A percentile compares a stretch with the other conserved stretches of the same genome.
phyloP scores from a whole-genome alignment of 1,140 invertebrate genomes.

The Physella acuta region DNA sequence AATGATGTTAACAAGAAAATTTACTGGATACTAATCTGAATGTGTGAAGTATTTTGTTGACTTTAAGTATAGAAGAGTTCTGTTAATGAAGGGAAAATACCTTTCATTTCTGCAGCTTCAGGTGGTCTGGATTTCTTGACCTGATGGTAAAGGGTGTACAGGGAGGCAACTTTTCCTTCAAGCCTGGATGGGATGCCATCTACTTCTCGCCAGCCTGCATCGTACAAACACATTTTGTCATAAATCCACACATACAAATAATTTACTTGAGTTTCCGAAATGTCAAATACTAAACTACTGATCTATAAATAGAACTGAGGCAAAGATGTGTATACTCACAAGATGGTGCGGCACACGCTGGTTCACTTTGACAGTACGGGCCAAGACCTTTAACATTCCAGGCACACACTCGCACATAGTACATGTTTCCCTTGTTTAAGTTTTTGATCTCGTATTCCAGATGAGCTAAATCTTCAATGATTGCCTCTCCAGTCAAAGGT shows the following conservation, averaged over 20 bases:
- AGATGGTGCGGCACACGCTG: slow-evolving; percentile 81
- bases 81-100: slow-evolving; percentile 40
- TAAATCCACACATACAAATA: too few relatives aligned
- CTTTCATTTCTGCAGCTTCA: slow-evolving; percentile 58
- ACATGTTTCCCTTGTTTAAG: slow-evolving; percentile 77
- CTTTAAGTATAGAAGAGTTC: too few relatives aligned
- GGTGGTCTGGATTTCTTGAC: slow-evolving; percentile 56
- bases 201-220: slow-evolving; percentile 66
- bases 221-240: too few relatives aligned
- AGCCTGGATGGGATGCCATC: slow-evolving; percentile 70
- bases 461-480: slow-evolving; percentile 46
- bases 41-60: too few relatives aligned
- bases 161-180: slow-evolving; percentile 69
- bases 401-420: slow-evolving; percentile 79
- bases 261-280: too few relatives aligned
- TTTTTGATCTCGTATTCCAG: slow-evolving; percentile 67
- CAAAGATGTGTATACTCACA: slow-evolving; percentile 65
- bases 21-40: too few relatives aligned
- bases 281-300: background rate
- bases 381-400: slow-evolving; percentile 91
- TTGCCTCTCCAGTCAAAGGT: slow-evolving; percentile 71
- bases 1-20: too few relatives aligned
- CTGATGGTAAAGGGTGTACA: slow-evolving; percentile 74
- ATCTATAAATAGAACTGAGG: background rate
- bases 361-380: slow-evolving; percentile 72